Evolutionary conservation across 2,888 invertebrate species (phyloP).

Genomic region (Hirtodrosophila trivittata): DNA sequence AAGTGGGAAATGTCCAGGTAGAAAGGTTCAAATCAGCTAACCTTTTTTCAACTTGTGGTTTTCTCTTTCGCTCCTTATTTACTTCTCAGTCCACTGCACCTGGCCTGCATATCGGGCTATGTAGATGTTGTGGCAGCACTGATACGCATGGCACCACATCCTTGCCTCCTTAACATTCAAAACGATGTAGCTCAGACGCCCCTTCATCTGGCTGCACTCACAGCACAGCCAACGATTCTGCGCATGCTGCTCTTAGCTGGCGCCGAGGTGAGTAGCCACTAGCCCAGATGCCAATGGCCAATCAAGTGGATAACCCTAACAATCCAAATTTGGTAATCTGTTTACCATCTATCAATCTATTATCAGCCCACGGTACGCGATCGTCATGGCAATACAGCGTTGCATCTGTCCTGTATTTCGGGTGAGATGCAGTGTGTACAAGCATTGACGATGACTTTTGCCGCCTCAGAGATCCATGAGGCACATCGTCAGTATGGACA

Average conservation of each 20-base stretch:
- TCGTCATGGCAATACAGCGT: slow-evolving; percentile 91
- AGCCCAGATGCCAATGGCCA: too few relatives aligned
- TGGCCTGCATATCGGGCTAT: slow-evolving; percentile 91
- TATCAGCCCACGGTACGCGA: slow-evolving; percentile 87
- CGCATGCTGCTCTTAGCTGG: slow-evolving; percentile 92
- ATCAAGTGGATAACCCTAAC: neutral
- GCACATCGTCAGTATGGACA: slow-evolving; percentile 82
- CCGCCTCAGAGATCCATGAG: slow-evolving; percentile 84
- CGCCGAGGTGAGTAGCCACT: slow-evolving; percentile 85
- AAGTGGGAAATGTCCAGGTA: slow-evolving; percentile 59
- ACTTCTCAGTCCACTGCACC: slow-evolving; percentile 90
- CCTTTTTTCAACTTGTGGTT: slow-evolving; percentile 27
- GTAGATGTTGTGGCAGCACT: slow-evolving; percentile 89
- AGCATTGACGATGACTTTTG: slow-evolving; percentile 89
- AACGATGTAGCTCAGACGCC: slow-evolving; percentile 93
- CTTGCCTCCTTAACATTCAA: slow-evolving; percentile 89
- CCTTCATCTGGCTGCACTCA: slow-evolving; percentile 93
- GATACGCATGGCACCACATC: slow-evolving; percentile 91
- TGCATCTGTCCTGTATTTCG: slow-evolving; percentile 91
- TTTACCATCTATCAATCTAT: slow-evolving; percentile 7
- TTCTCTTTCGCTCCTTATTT: slow-evolving; percentile 4
- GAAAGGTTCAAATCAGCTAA: too few relatives aligned
- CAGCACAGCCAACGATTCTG: slow-evolving; percentile 89
- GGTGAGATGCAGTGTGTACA: slow-evolving; percentile 89
- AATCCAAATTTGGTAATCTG: too few relatives aligned